These are phyloP conservation scores for Dioctria linearis DNA, from an alignment of 2,888 invertebrate species.

Conservation along the genomic window DNA sequence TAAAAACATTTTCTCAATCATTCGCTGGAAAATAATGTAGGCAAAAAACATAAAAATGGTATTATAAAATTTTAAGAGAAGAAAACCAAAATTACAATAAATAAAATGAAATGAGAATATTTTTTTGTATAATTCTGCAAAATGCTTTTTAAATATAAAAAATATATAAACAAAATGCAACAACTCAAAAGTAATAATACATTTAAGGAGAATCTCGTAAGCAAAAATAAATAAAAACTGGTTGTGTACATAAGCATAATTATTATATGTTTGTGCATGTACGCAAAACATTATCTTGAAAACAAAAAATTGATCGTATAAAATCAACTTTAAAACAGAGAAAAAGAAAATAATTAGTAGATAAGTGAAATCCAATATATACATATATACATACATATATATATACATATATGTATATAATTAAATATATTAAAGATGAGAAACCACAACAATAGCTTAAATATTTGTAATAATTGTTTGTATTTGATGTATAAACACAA, in stretches of 20 bases:
- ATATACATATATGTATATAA: conserved; percentile 35
- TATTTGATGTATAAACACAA: conserved; percentile 38
- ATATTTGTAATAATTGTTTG: conserved; percentile 44
- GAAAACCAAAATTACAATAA: conserved; percentile 36
- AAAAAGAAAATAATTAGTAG: conserved; percentile 30
- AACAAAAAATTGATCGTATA: conserved; percentile 36
- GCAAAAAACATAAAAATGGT: conserved; percentile 4
- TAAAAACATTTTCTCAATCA: conserved; percentile 29
- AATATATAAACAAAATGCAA: conserved; percentile 25
- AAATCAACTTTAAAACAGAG: conserved; percentile 41
- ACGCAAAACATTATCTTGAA: conserved; percentile 21
- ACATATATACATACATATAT: conserved; percentile 10
- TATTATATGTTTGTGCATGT: conserved; percentile 18
- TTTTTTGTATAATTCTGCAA: conserved; percentile 50
- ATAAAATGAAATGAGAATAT: conserved; percentile 19
- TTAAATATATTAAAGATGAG: conserved; percentile 29
- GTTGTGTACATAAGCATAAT: conserved; percentile 21
- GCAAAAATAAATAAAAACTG: conserved; percentile 1
- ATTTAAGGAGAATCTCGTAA: conserved; percentile 29
- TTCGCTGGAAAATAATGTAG: conserved; percentile 20
- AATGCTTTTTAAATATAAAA: conserved; percentile 42
- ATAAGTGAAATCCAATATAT: conserved; percentile 33
- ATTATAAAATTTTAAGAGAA: conserved; percentile 12
- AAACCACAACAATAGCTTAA: conserved; percentile 47
- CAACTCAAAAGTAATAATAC: conserved; percentile 27